Percentiles rank a stretch among this genome's conserved stretches.
phyloP scores from a whole-genome alignment of 2,888 invertebrate species.

The Barypeithes pellucidus region DNA sequence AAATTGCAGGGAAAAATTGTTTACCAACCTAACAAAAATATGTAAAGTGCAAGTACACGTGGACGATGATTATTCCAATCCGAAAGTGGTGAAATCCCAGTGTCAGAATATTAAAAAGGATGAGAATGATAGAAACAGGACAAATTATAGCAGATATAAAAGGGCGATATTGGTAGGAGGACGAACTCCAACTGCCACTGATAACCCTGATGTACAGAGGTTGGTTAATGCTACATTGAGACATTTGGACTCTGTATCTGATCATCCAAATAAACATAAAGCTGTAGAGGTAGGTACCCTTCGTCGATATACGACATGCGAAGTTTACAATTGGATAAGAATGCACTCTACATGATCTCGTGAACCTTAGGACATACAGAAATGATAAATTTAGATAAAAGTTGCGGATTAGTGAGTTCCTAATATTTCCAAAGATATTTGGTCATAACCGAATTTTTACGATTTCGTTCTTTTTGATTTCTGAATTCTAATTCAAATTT shows the following conservation, averaged over 20 bases:
- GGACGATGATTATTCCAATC: slow-evolving; percentile 67
- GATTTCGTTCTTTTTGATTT: no score
- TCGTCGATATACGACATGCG: neutral
- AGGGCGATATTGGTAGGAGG: slow-evolving; percentile 48
- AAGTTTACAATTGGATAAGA: no score
- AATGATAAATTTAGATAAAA: no score
- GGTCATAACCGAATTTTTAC: no score
- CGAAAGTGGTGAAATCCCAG: slow-evolving; percentile 72
- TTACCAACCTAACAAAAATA: slow-evolving; percentile 69
- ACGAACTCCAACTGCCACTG: slow-evolving; percentile 39
- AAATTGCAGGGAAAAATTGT: slow-evolving; percentile 63
- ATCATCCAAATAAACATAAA: slow-evolving; percentile 55
- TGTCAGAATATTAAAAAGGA: slow-evolving; percentile 70
- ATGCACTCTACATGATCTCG: no score
- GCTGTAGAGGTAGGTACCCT: slow-evolving; percentile 44
- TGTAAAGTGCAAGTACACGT: slow-evolving; percentile 71
- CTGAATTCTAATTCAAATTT: no score
- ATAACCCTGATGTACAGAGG: slow-evolving; percentile 53
- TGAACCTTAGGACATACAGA: no score
- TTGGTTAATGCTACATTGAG: slow-evolving; percentile 51
- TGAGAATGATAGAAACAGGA: slow-evolving; percentile 59
- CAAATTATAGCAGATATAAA: slow-evolving; percentile 59
- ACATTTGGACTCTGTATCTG: slow-evolving; percentile 54
- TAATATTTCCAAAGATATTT: no score
- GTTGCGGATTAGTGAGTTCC: no score